Base-by-base conservation (phyloP, 2,888 invertebrate species). In the Isotomurus palustris region DNA sequence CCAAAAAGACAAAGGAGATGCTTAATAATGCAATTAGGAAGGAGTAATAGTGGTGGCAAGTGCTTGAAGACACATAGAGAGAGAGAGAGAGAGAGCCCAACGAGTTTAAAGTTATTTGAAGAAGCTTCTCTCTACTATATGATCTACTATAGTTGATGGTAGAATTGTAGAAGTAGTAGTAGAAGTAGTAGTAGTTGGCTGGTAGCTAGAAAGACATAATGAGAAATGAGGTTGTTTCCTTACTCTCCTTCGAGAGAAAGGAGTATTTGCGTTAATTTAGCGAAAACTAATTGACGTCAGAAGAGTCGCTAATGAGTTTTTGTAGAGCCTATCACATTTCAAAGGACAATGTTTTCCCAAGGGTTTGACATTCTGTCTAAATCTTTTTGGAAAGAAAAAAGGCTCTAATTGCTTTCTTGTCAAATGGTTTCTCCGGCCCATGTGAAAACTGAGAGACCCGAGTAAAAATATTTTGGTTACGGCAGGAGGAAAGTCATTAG, bases 321-420 rank as follows among this genome's bases (percentile, higher is more conserved):
- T 47, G 54, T 58, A 57, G 56, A 52, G 56, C 58, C 44, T 56
- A 61, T 67, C 64, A 41, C 55, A 56, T 66, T 65, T 66, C 67
- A 64, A 60, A 65, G 54, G 61, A 65, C 64, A 67, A 60, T 67
- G 64, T 67, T 67, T 64, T 61, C 60, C 57, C 60, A 67, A 58
- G 51, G 58, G 47, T 53, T 49, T 64, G 58, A 62, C 64, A 61
- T 60, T 60, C 50, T 58, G 60, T 58, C 58, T 48, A 24, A 53
- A 56, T 51, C 51, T 56, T 41, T 24, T 14, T 8, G 24, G 40
- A 55, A 45, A 35, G 44, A 62, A 65, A 61, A 49, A 59, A 59
- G 50, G 52, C 54, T 64, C 70, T 70, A 70, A 70, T 70, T 70
- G 68, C 70, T 70, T 68, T 70, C 70, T 66, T 70, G 70, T 70